These are phyloP conservation scores for Caenorhabditis inopinata DNA, from an alignment of 1,140 invertebrate genomes.

Conservation along the genomic window DNA sequence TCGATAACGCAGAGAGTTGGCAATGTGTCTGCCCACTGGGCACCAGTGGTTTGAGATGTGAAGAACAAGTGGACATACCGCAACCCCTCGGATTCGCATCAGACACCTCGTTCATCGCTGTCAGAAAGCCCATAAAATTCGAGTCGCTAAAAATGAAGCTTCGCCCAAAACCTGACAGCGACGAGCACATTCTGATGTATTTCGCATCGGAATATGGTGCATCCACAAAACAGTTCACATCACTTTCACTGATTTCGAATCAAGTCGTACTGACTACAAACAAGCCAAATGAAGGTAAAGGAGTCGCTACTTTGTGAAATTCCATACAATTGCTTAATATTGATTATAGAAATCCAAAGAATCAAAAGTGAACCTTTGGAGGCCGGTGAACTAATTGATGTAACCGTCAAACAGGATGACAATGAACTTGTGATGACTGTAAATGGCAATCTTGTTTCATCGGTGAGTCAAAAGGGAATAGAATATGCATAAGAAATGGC, in stretches of 20 bases:
- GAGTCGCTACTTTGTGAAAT: too few relatives aligned
- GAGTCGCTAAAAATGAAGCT: conserved; percentile 43
- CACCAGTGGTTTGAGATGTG: conserved; percentile 5
- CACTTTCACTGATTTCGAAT: conserved; percentile 30
- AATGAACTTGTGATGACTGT: conserved; percentile 31
- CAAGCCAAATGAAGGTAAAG: background rate
- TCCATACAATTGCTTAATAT: too few relatives aligned
- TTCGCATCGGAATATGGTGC: conserved; percentile 51
- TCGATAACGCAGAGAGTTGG: conserved; percentile 40
- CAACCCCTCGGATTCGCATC: conserved; percentile 3
- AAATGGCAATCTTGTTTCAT: conserved; percentile 1
- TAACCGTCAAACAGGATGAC: conserved; percentile 3
- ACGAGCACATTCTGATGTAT: conserved; percentile 55
- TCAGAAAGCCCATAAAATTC: background rate
- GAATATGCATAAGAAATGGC: background rate
- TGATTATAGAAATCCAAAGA: background rate
- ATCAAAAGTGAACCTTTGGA: background rate
- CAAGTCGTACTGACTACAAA: background rate
- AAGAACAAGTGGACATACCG: background rate
- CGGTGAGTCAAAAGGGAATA: background rate
- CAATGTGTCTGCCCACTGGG: conserved; percentile 56
- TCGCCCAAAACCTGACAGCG: background rate
- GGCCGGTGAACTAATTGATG: conserved; percentile 27
- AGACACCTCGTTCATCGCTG: background rate
- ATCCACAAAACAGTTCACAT: conserved; percentile 42